Percentiles rank a stretch among this genome's conserved stretches.
Evolutionary conservation across 2,113 vertebrate genomes (phyloP).

Genomic region (Arizona elegans): DNA sequence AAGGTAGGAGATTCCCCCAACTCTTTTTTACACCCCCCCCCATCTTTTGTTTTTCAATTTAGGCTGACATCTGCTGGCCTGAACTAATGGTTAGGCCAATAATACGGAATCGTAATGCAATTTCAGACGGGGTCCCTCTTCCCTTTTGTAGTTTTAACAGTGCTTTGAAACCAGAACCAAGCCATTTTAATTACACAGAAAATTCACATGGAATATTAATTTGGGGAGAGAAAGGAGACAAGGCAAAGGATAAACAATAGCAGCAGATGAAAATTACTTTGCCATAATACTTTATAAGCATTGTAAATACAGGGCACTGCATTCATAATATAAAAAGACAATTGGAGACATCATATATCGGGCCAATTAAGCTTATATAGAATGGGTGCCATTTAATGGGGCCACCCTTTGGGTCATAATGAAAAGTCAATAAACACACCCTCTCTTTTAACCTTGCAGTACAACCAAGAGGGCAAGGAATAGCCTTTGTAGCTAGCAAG

Average conservation of each 20-base stretch:
- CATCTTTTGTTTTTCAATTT: slow-evolving; percentile 68
- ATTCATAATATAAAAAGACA: slow-evolving; percentile 41
- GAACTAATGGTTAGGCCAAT: slow-evolving; percentile 50
- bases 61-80: slow-evolving; percentile 78
- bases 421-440: slow-evolving; percentile 23
- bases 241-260: slow-evolving; percentile 54
- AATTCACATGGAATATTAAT: slow-evolving; percentile 65
- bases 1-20: slow-evolving; percentile 45
- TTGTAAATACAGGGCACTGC: slow-evolving; percentile 27
- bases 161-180: slow-evolving; percentile 47
- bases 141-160: slow-evolving; percentile 65
- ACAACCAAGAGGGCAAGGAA: slow-evolving; percentile 28
- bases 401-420: slow-evolving; percentile 52
- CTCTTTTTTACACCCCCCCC: too few species aligned
- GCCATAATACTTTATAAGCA: slow-evolving; percentile 59
- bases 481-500: background rate
- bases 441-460: slow-evolving; percentile 41
- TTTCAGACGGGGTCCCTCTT: slow-evolving; percentile 21
- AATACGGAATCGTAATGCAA: slow-evolving; percentile 56
- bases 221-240: slow-evolving; percentile 37
- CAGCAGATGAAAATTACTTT: slow-evolving; percentile 58
- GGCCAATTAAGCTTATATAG: slow-evolving; percentile 65
- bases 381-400: slow-evolving; percentile 57
- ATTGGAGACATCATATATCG: slow-evolving; percentile 39
- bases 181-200: slow-evolving; percentile 52